Percentiles rank a stretch among this genome's conserved stretches.
phyloP scores from a whole-genome alignment of 2,888 invertebrate genomes.

The Melanargia galathea region DNA sequence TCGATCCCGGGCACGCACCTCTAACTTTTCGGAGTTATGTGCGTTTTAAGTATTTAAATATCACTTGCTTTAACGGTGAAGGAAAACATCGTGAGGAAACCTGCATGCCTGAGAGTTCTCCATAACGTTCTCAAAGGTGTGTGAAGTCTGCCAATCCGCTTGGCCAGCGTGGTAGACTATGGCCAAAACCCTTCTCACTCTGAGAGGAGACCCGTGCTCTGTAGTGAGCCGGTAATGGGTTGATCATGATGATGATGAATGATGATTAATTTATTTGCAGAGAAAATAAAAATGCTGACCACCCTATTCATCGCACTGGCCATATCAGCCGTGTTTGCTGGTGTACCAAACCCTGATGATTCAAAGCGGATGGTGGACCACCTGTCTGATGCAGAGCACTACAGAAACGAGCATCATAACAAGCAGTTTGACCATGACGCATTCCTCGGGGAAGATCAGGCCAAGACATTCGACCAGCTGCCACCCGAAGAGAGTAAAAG shows the following conservation, averaged over 20 bases:
- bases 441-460: conserved; percentile 96
- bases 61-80: too few species aligned
- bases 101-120: too few species aligned
- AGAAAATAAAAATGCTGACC: conserved; percentile 58
- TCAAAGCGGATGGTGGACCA: conserved; percentile 85
- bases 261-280: conserved; percentile 45
- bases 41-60: too few species aligned
- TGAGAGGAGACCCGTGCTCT: too few species aligned
- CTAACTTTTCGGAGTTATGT: too few species aligned
- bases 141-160: too few species aligned
- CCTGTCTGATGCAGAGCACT: conserved; percentile 91
- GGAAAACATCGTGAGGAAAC: too few species aligned
- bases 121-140: too few species aligned
- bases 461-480: conserved; percentile 96
- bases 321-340: conserved; percentile 69
- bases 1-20: too few species aligned
- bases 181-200: too few species aligned
- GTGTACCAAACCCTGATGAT: conserved; percentile 89
- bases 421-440: conserved; percentile 98
- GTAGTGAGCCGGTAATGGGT: too few species aligned
- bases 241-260: not conserved
- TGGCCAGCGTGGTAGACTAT: too few species aligned
- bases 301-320: conserved; percentile 64
- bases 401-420: conserved; percentile 90
- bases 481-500: conserved; percentile 97